Evolutionary conservation across 2,888 invertebrate species (phyloP), one percentile per base, ranked within the genome.

Genomic region (Melinaea menophilus): DNA sequence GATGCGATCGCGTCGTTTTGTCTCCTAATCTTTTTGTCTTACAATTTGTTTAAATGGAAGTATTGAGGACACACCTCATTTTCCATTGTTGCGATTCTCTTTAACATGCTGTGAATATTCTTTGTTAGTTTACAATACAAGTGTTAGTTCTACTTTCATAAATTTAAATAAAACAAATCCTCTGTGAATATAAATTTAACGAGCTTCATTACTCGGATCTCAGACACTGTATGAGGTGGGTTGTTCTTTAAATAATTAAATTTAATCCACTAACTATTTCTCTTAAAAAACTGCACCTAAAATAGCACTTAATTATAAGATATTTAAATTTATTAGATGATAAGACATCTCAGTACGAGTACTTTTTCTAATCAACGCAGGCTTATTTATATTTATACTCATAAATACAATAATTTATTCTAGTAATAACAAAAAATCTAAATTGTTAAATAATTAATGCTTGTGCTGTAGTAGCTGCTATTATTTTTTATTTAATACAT

Each of bases 81-180:
- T 80, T 75, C 82, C 74, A 78, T 88, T 88, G 86, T 85, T 79
- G 69, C 72, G 67, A 85, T 82, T 84, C 83, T 83, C 72, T 84
- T 77, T 86, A 84, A 86, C 80, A 84, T 80, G 80, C 82, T 85
- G 90, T 88, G 86, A 88, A 85, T 79, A 85, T 85, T 83, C 80
- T 82, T 88, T 88, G 88, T 86, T 80, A 71, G 73, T 71, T 71
- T 69, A 88, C 80, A 88, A 88, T 83, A 84, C 81, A 76, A 82
- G 85, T 86, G 85, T 88, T 87, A 88, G 88, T 88, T 89, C 84
- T 82, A 89, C 87, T 89, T 89, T 89, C 87, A 71, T 82, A 81
- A 81, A 75, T 79, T 73, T 72, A 75, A 80, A 83, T 80, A 79
- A 80, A 81, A 76, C 77, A 75, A 79, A 77, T 75, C 74, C 68